phyloP scores from a whole-genome alignment of 2,113 vertebrate genomes.

The Sylvia atricapilla region DNA sequence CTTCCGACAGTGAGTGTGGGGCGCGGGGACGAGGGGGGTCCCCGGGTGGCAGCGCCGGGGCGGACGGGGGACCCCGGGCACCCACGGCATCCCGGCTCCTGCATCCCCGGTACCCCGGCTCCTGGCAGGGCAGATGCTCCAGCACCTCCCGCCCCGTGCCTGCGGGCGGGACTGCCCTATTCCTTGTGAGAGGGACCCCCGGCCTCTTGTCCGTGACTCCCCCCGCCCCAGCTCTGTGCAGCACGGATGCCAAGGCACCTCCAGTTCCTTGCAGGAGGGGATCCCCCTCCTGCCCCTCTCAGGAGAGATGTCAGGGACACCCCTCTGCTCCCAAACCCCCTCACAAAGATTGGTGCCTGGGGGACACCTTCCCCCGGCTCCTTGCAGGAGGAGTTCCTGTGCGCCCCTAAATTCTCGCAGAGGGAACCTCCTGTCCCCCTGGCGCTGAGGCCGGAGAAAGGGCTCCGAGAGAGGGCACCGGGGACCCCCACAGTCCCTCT shows the following conservation, averaged over 20 bases:
- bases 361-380: not conserved
- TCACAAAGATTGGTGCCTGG: not conserved
- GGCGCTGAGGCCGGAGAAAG: not conserved
- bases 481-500: not conserved
- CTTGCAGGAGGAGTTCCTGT: not conserved
- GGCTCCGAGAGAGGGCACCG: not conserved
- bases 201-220: not conserved
- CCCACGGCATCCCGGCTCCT: not conserved
- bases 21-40: not conserved
- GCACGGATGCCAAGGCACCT: not conserved
- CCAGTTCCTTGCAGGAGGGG: not conserved
- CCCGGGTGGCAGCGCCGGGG: not conserved
- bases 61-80: no score
- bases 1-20: slow-evolving; percentile 88
- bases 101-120: not conserved
- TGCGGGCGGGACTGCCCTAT: not conserved
- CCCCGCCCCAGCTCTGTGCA: not conserved
- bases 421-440: no score
- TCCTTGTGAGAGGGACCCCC: not conserved
- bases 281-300: not conserved
- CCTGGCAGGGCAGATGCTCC: not conserved
- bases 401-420: not conserved
- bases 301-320: not conserved
- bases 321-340: not conserved
- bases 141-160: not conserved